Conservation (phyloP, 1,140 invertebrate species). For the Drosophila sp. region DNA sequence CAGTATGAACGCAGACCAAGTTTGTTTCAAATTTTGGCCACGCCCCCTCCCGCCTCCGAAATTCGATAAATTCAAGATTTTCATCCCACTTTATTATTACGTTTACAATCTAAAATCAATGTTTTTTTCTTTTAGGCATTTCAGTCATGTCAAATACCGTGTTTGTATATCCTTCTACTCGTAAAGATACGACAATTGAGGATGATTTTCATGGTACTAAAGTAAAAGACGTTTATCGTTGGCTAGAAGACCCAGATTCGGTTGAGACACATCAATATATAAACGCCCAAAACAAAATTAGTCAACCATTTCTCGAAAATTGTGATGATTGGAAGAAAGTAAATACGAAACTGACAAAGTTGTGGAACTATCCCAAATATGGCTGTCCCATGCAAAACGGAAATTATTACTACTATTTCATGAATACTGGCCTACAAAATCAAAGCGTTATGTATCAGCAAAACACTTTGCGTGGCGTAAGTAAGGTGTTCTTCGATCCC, state of each 20-base stretch:
- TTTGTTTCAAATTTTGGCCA: too few relatives aligned
- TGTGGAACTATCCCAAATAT: constrained; percentile 99
- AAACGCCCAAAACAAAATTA: constrained; percentile 95
- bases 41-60: too few relatives aligned
- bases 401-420: constrained; percentile 94
- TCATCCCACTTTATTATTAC: background rate
- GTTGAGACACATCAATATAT: constrained; percentile 96
- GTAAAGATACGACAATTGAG: constrained; percentile 90
- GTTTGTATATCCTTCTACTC: constrained; percentile 88
- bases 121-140: background rate
- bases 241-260: constrained; percentile 97
- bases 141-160: constrained; percentile 28
- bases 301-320: constrained; percentile 91
- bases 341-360: constrained; percentile 90
- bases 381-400: constrained; percentile 93
- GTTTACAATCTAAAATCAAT: background rate
- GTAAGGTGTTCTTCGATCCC: constrained; percentile 96
- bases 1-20: too few relatives aligned
- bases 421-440: constrained; percentile 98
- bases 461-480: constrained; percentile 90
- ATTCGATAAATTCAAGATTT: too few relatives aligned
- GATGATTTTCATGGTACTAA: constrained; percentile 93
- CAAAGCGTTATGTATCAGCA: constrained; percentile 98
- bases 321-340: constrained; percentile 90
- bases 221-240: constrained; percentile 96